Conservation (phyloP, 2,113 vertebrate species). For the Pangasianodon hypophthalmus region DNA sequence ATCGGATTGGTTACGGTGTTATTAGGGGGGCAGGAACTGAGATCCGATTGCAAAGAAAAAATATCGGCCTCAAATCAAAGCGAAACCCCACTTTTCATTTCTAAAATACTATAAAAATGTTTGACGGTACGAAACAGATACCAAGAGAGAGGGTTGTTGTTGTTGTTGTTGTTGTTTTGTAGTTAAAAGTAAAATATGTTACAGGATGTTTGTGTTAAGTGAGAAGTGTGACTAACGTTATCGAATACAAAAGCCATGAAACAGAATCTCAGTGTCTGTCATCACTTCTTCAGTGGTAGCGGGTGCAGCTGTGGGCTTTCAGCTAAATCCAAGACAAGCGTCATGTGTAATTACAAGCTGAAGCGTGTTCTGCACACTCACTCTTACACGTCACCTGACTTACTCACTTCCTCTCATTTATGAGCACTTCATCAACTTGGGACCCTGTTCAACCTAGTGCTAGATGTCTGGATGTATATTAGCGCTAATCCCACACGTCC, state of each 20-base stretch:
- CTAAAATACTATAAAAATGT: not conserved
- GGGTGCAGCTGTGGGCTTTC: not conserved
- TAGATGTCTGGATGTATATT: not conserved
- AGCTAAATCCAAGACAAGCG: not conserved
- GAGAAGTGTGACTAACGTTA: not conserved
- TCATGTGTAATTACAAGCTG: not conserved
- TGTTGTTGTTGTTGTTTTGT: not conserved
- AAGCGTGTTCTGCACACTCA: not conserved
- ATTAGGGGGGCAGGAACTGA: not conserved
- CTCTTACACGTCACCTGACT: not conserved
- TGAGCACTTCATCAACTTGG: not conserved
- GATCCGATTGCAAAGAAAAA: not conserved
- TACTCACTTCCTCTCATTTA: conserved; percentile 6
- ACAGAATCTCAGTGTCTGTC: not conserved
- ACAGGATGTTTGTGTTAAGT: not conserved
- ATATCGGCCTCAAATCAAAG: not conserved
- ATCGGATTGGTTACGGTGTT: not conserved
- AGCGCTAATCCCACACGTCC: not conserved
- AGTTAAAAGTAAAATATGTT: not conserved
- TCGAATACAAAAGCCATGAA: not conserved
- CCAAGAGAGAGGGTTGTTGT: too few species aligned
- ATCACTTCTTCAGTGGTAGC: too few species aligned
- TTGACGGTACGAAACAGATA: not conserved
- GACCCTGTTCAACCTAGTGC: not conserved
- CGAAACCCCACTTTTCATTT: not conserved